phyloP scores from a whole-genome alignment of 1,140 invertebrate genomes.

The Atta colombica region DNA sequence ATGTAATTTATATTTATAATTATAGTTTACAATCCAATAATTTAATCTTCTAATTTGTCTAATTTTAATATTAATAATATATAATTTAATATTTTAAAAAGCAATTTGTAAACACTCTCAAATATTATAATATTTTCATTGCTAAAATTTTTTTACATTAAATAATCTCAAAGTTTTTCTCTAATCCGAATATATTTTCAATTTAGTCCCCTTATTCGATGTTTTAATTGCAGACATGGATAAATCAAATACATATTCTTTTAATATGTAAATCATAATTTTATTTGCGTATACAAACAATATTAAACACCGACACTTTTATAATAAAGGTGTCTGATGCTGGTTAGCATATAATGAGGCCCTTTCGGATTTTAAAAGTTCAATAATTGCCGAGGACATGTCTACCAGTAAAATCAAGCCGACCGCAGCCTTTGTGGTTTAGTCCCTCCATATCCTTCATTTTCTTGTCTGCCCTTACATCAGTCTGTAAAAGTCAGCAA shows the following conservation, averaged over 20 bases:
- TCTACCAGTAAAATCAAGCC: constrained; percentile 85
- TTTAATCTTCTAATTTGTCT: neutral
- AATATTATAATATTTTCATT: neutral
- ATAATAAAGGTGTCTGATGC: constrained; percentile 70
- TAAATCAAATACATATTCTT: too few relatives aligned
- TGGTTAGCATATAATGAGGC: constrained; percentile 70
- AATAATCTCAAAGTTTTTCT: neutral
- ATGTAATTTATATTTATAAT: too few relatives aligned
- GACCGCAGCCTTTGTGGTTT: constrained; percentile 85
- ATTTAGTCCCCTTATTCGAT: neutral
- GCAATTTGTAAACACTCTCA: neutral
- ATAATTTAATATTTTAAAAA: neutral
- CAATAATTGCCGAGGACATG: constrained; percentile 85
- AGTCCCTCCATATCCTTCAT: constrained; percentile 77
- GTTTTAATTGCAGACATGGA: neutral
- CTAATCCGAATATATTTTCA: too few relatives aligned
- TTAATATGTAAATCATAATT: neutral
- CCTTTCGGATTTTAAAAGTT: constrained; percentile 85
- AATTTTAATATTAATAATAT: neutral
- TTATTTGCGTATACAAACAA: constrained; percentile 32
- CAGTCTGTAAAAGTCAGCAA: constrained; percentile 86
- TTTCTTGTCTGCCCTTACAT: constrained; percentile 69
- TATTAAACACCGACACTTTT: constrained; percentile 61
- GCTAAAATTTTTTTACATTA: neutral
- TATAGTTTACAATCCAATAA: neutral